Evolutionary conservation across 2,888 invertebrate genomes (phyloP).

Genomic region (Tenthredo livida): DNA sequence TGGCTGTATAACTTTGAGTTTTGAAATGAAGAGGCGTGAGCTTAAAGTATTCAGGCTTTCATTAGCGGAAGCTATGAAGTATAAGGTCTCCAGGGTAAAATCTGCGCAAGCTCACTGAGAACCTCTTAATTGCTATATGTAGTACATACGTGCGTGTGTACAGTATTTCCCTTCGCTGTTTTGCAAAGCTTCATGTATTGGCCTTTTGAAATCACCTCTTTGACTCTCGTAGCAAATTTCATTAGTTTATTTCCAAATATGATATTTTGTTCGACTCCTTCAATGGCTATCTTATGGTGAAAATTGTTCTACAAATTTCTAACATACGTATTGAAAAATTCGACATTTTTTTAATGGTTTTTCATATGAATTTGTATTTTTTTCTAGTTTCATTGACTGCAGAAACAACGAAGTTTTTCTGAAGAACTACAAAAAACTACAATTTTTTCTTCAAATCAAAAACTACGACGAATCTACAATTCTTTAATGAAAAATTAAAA

Average conservation of each 20-base stretch:
- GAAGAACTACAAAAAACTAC: too few relatives aligned
- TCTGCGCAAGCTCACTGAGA: slow-evolving; percentile 10
- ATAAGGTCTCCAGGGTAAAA: slow-evolving; percentile 29
- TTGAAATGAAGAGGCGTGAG: slow-evolving; percentile 33
- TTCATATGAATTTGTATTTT: too few relatives aligned
- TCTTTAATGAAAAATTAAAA: too few relatives aligned
- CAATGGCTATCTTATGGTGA: too few relatives aligned
- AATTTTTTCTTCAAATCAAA: too few relatives aligned
- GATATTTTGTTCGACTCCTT: background rate
- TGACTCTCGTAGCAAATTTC: background rate
- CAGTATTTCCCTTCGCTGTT: background rate
- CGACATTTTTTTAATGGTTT: too few relatives aligned
- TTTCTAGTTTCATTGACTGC: too few relatives aligned
- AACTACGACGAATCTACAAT: too few relatives aligned
- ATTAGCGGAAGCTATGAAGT: slow-evolving; percentile 64
- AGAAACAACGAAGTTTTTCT: too few relatives aligned
- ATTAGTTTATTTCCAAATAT: background rate
- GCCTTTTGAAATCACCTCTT: background rate
- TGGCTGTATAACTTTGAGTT: slow-evolving; percentile 23
- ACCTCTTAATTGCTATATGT: slow-evolving; percentile 34
- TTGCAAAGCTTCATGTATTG: background rate
- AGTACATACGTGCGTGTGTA: background rate
- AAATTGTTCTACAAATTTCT: too few relatives aligned
- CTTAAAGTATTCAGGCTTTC: slow-evolving; percentile 71
- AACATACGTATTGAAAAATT: too few relatives aligned